Conservation (phyloP, 2,888 invertebrate species). For the Clistopyga incitator region DNA sequence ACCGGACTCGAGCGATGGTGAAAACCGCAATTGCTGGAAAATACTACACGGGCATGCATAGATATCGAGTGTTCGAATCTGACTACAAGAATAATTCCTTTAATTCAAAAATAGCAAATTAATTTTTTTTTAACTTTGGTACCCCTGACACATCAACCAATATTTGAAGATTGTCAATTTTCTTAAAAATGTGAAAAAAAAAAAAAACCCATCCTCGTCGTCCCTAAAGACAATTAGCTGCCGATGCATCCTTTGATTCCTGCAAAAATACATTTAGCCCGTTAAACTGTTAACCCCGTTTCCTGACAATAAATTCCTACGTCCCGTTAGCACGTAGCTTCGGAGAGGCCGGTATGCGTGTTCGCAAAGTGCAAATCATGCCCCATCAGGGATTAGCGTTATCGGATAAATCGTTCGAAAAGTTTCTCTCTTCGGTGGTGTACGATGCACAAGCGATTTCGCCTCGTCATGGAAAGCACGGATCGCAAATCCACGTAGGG, state of each 20-base stretch:
- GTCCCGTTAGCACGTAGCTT: background rate
- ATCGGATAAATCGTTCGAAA: conserved; percentile 59
- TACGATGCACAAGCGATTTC: conserved; percentile 49
- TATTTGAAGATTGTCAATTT: no score
- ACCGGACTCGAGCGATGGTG: conserved; percentile 19
- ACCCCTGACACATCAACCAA: no score
- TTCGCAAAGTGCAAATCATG: conserved; percentile 39
- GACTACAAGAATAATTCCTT: no score
- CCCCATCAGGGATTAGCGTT: conserved; percentile 45
- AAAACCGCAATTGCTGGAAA: background rate
- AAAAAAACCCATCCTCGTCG: no score
- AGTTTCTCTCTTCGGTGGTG: conserved; percentile 32
- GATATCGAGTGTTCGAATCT: conserved; percentile 10
- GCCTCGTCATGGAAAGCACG: conserved; percentile 62
- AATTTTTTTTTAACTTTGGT: no score
- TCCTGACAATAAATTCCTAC: background rate
- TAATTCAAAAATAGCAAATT: no score
- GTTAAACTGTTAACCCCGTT: background rate
- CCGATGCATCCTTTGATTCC: background rate
- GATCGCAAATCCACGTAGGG: conserved; percentile 43
- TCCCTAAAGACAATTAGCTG: no score
- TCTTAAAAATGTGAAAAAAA: no score
- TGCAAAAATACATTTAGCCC: background rate
- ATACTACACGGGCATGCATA: conserved; percentile 21
- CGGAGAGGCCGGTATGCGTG: background rate